Percentiles rank a stretch among this genome's conserved stretches.
Evolutionary conservation across 2,888 invertebrate genomes (phyloP).

Genomic region (Formica aserva): DNA sequence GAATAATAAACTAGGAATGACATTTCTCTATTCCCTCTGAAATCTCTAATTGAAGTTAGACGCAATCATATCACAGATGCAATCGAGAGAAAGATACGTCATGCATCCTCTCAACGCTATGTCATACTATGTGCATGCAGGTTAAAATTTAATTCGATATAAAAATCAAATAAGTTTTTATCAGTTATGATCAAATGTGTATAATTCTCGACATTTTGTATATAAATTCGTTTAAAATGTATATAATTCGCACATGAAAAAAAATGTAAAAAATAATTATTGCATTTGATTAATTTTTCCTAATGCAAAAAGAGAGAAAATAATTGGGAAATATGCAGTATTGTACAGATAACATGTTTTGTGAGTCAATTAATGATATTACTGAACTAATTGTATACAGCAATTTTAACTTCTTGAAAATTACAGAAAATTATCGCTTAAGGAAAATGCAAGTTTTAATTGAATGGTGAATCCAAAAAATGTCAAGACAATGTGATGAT

Average conservation of each 20-base stretch:
- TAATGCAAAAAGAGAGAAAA: not conserved
- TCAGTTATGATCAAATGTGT: not conserved
- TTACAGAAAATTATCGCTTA: slow-evolving; percentile 6
- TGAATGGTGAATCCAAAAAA: slow-evolving; percentile 39
- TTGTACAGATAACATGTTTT: not conserved
- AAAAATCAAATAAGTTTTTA: not conserved
- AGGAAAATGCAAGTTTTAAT: not conserved
- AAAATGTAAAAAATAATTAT: not conserved
- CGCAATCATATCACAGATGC: not conserved
- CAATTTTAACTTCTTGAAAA: not conserved
- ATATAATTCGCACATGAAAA: not conserved
- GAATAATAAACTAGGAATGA: not conserved
- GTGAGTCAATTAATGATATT: not conserved
- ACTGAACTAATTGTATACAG: not conserved
- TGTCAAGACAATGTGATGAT: slow-evolving; percentile 61
- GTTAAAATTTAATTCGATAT: slow-evolving; percentile 25
- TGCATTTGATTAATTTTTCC: not conserved
- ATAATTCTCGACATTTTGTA: too few species aligned
- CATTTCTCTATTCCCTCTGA: not conserved
- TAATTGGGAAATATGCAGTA: slow-evolving; percentile 2
- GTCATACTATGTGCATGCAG: not conserved
- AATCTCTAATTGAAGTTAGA: slow-evolving; percentile 28
- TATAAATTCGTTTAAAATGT: not conserved
- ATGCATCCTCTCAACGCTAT: not conserved
- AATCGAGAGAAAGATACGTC: not conserved